phyloP scores from a whole-genome alignment of 2,888 invertebrate genomes.

The Drosophila dives region DNA sequence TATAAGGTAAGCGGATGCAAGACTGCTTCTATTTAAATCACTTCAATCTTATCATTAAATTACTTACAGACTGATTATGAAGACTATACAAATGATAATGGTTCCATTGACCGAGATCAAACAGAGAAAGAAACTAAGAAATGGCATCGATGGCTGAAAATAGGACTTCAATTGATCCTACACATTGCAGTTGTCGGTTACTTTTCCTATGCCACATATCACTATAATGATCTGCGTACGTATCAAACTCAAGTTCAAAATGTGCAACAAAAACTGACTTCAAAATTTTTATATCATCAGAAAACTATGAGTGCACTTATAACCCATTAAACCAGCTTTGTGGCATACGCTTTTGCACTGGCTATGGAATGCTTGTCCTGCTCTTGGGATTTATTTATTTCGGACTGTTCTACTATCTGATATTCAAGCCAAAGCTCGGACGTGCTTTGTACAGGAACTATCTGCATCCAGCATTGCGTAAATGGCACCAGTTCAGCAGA shows the following conservation, averaged over 20 bases:
- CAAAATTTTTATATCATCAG: conserved; percentile 17
- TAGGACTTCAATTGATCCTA: conserved; percentile 49
- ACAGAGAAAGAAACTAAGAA: neutral
- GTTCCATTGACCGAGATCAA: neutral
- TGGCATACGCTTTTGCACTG: conserved; percentile 86
- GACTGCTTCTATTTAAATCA: neutral
- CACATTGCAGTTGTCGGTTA: conserved; percentile 77
- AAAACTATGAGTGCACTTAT: conserved; percentile 45
- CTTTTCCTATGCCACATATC: conserved; percentile 83
- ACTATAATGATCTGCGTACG: conserved; percentile 78
- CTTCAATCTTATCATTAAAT: neutral
- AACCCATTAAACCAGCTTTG: conserved; percentile 53
- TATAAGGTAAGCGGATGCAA: conserved; percentile 40
- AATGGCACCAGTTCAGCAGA: conserved; percentile 77
- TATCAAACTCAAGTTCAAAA: neutral
- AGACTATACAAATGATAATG: conserved; percentile 37
- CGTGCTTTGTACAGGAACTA: conserved; percentile 52
- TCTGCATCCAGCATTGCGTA: conserved; percentile 64
- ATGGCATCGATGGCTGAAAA: conserved; percentile 43
- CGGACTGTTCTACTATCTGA: conserved; percentile 87
- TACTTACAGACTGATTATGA: conserved; percentile 59
- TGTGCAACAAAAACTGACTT: neutral
- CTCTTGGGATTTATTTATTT: conserved; percentile 87
- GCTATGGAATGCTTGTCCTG: conserved; percentile 90
- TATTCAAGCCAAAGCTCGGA: conserved; percentile 87